These are phyloP conservation scores for Encarsia formosa DNA, from an alignment of 2,888 invertebrate species.

Conservation along the genomic window DNA sequence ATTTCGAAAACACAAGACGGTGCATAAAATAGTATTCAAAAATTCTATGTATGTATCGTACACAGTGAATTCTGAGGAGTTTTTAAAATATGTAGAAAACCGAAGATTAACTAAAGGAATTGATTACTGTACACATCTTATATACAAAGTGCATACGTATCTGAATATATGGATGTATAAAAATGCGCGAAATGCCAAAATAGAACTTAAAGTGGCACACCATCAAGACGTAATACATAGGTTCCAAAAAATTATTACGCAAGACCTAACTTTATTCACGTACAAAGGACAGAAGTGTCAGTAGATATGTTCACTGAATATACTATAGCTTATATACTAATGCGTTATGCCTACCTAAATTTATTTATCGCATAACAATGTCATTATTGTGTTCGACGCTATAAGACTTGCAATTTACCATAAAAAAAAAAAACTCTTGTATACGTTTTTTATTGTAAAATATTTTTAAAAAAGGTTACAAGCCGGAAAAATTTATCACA, in stretches of 20 bases:
- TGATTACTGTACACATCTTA: conserved; percentile 25
- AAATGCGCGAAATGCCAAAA: conserved; percentile 14
- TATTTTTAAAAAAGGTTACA: too few relatives aligned
- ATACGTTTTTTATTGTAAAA: too few relatives aligned
- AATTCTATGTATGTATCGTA: conserved; percentile 3
- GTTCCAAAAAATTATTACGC: conserved; percentile 16
- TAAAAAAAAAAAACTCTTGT: too few relatives aligned
- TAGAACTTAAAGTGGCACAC: neutral
- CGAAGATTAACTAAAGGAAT: conserved; percentile 24
- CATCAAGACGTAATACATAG: conserved; percentile 18
- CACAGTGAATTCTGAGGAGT: conserved; percentile 2
- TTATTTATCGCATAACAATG: too few relatives aligned
- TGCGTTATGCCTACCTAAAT: too few relatives aligned
- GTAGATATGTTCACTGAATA: too few relatives aligned
- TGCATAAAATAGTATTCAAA: conserved; percentile 1
- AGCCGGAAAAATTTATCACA: too few relatives aligned
- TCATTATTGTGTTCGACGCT: too few relatives aligned
- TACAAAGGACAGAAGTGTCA: too few relatives aligned
- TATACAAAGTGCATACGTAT: conserved; percentile 3
- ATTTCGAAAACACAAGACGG: neutral
- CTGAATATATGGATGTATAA: conserved; percentile 21
- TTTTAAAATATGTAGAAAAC: conserved; percentile 13
- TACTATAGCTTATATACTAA: too few relatives aligned
- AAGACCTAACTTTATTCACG: conserved; percentile 16
- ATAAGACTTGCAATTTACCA: too few relatives aligned